Conservation (phyloP, 2,113 vertebrate genomes). For the Coracopsis vasa region DNA sequence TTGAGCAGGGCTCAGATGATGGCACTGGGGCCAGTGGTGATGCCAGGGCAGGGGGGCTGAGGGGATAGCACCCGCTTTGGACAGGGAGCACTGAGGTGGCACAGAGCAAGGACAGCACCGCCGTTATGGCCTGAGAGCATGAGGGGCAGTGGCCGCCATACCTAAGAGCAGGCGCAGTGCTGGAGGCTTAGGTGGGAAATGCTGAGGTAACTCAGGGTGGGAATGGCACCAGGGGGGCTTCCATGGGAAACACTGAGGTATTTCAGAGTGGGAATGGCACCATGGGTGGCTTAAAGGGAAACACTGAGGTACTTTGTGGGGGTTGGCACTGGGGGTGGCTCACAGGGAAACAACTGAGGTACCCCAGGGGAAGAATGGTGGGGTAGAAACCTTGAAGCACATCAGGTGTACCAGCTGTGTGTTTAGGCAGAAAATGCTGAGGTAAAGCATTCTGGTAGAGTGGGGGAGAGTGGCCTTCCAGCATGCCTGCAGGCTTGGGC, state of each 20-base stretch:
- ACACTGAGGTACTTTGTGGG: neutral
- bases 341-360: neutral
- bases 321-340: neutral
- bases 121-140: no score
- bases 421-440: neutral
- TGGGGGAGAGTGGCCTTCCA: neutral
- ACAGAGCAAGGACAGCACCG: rapidly evolving
- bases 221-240: neutral
- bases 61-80: neutral
- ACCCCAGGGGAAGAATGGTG: no score
- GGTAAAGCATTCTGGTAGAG: rapidly evolving
- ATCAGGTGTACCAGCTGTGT: neutral
- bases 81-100: rapidly evolving
- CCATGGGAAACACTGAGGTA: neutral
- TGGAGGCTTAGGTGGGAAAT: neutral
- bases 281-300: neutral
- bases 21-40: neutral
- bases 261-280: neutral
- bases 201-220: neutral
- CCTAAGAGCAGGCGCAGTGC: neutral
- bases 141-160: no score
- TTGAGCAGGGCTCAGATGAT: neutral
- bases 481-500: neutral
- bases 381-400: neutral
- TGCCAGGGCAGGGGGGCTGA: neutral